Evolutionary conservation across 2,113 vertebrate species (phyloP), one percentile per base, ranked within the genome.

Genomic region (Penelope pileata): DNA sequence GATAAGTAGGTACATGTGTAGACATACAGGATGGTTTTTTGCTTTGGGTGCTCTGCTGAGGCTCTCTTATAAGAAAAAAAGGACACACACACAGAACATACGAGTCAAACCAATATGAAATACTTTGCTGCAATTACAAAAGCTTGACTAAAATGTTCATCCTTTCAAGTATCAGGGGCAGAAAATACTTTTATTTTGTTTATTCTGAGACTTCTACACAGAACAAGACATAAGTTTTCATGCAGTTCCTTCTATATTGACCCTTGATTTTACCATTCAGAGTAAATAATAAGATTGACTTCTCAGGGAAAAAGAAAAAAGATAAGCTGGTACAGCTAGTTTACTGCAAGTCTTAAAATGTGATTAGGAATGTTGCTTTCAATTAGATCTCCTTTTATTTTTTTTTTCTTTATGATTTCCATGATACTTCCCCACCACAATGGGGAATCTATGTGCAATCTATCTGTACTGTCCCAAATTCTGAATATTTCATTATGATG

Each of bases 151-250:
- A 83, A 45, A 83, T 56, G 78, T 85, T 95, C 29, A 74, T 72
- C 87, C 64, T 88, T 96, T 95, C 72, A 91, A 90, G 34, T 91
- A 50, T 64, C 83, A 88, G 59, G 16, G 84, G 30, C 72, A 90
- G 79, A 88, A 91, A 83, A 83, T 26, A 86, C 16, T 34, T 72
- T 87, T 82, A 74, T 10, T 53, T 80, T 87, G 40, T 56, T n/a
- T 78, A 72, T 26, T 58, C 51, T 86, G 56, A 18, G 50, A 58
- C 50, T 91, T 66, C 53, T 51, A 50, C 16, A 10, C 2, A 56
- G 45, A n/a, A 51, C 51, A 84, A 78, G 56, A 45, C 22, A 50
- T 23, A 74, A 26, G 8, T 24, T 89, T 89, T 89, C 40, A 45
- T 21, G 21, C 24, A 54, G 54, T 74, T 91, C 2, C 42, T 80